These are phyloP conservation scores for Micronycteris hirsuta DNA, from an alignment of 2,113 vertebrate genomes.

Conservation along the genomic window DNA sequence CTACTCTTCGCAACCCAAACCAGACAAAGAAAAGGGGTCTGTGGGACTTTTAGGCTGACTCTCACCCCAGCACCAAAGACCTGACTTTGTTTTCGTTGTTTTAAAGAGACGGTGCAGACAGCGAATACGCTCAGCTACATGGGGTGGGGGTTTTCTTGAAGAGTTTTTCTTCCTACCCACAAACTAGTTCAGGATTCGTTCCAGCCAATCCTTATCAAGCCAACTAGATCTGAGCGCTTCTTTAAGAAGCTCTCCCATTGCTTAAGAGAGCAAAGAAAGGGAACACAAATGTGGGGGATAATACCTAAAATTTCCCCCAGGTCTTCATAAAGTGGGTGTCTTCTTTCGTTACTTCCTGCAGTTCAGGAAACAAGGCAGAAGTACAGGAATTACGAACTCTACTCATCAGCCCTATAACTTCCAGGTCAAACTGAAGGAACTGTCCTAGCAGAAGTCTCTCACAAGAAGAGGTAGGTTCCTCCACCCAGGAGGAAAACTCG, in stretches of 20 bases:
- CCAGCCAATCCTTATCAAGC: neutral
- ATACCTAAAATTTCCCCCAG: neutral
- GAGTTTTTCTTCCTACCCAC: neutral
- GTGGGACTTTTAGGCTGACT: neutral
- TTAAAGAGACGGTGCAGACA: neutral
- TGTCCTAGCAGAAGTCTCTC: neutral
- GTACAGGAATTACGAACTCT: neutral
- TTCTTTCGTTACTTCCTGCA: neutral
- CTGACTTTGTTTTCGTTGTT: neutral
- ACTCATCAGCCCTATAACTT: neutral
- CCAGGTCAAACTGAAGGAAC: neutral
- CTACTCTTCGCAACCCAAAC: neutral
- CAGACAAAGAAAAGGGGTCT: neutral
- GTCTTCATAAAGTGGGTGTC: neutral
- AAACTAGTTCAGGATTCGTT: neutral
- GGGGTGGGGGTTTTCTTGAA: neutral
- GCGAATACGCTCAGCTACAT: neutral
- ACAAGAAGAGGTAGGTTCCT: accelerated
- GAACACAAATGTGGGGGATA: neutral
- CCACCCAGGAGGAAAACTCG: neutral
- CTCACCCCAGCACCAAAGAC: neutral
- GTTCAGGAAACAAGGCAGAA: neutral
- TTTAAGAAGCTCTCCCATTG: neutral
- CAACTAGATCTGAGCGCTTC: neutral
- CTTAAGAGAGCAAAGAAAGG: neutral